Evolutionary conservation across 2,888 invertebrate genomes (phyloP).

Genomic region (Drosophila nr. fundita): DNA sequence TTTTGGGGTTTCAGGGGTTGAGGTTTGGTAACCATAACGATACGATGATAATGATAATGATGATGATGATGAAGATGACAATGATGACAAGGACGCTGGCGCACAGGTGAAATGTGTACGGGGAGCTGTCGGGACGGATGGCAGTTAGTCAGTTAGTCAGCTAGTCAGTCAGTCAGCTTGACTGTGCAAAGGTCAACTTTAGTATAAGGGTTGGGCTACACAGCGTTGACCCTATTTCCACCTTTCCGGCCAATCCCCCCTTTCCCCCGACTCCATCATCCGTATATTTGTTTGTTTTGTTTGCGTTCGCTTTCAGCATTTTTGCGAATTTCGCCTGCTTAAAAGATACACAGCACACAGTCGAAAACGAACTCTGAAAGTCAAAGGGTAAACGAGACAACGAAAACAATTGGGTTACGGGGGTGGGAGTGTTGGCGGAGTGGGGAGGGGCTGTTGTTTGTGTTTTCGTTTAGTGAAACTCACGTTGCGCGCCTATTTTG

Average conservation of each 20-base stretch:
- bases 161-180: conserved; percentile 39
- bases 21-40: conserved; percentile 18
- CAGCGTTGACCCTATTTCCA: conserved; percentile 13
- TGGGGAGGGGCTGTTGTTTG: conserved; percentile 33
- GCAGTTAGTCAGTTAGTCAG: conserved; percentile 37
- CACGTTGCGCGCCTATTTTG: conserved; percentile 42
- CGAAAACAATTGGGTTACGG: conserved; percentile 58
- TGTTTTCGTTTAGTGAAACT: conserved; percentile 51
- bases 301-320: conserved; percentile 73
- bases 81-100: conserved; percentile 66
- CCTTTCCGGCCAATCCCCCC: conserved; percentile 1
- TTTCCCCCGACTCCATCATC: background rate
- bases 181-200: conserved; percentile 58
- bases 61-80: conserved; percentile 26
- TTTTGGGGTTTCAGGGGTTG: background rate
- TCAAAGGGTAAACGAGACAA: conserved; percentile 75
- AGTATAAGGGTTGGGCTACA: conserved; percentile 61
- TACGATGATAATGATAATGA: conserved; percentile 41
- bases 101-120: conserved; percentile 45
- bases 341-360: conserved; percentile 59
- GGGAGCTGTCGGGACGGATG: conserved; percentile 2
- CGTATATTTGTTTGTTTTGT: conserved; percentile 60
- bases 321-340: conserved; percentile 61
- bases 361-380: conserved; percentile 61
- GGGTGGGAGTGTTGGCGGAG: background rate